Percentiles rank a stretch among this genome's conserved stretches.
Conservation (phyloP, 2,113 vertebrate genomes). For the Microcebus tavaratra region DNA sequence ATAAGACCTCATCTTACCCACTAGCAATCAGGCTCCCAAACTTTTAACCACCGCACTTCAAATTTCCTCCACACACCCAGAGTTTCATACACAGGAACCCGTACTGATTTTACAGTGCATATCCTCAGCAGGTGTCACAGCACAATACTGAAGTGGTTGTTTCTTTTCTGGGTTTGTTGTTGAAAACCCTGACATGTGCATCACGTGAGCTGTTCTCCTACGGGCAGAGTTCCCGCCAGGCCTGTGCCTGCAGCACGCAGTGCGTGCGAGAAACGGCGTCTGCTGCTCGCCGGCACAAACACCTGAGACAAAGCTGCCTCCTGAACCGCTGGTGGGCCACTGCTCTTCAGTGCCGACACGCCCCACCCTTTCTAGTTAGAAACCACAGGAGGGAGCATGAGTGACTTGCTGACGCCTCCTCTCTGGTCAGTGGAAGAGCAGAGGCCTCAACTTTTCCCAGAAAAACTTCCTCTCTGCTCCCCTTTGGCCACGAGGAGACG, state of each 20-base stretch:
- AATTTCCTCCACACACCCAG: no score
- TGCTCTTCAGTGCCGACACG: background rate
- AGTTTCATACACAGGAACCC: background rate
- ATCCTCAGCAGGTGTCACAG: background rate
- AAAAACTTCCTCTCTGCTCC: background rate
- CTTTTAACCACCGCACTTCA: background rate
- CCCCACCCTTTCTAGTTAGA: background rate
- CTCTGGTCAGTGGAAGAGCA: no score
- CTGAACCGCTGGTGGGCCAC: fast-evolving
- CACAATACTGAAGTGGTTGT: fast-evolving
- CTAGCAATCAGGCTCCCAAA: background rate
- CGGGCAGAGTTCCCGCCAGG: fast-evolving
- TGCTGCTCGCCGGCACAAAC: background rate
- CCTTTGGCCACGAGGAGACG: fast-evolving
- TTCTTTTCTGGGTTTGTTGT: background rate
- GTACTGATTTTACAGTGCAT: fast-evolving
- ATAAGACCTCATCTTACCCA: background rate
- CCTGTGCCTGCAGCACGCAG: background rate
- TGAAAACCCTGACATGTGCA: background rate
- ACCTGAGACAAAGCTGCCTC: fast-evolving
- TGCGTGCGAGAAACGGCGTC: fast-evolving
- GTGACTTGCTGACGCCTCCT: background rate
- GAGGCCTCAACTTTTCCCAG: background rate
- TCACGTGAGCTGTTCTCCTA: no score
- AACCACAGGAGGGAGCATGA: no score